phyloP scores from a whole-genome alignment of 64 coral and sea anemone species.

The Acropora yongei region DNA sequence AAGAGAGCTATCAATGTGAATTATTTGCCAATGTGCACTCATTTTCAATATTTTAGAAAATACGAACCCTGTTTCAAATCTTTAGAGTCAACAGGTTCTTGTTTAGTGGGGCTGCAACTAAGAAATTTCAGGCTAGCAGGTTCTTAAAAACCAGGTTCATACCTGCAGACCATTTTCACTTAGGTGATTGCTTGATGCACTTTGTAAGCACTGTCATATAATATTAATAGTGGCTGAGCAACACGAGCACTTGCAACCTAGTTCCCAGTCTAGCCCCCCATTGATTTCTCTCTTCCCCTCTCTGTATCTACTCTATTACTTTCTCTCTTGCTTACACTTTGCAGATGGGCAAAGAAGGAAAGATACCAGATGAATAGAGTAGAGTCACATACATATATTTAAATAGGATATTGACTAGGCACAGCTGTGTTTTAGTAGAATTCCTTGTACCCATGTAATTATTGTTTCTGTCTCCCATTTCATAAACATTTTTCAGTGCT shows the following conservation, averaged over 20 bases:
- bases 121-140: no score
- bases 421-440: not conserved
- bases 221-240: not conserved
- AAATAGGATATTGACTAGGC: not conserved
- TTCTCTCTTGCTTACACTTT: not conserved
- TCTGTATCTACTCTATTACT: not conserved
- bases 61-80: no score
- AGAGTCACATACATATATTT: no score
- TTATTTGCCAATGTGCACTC: no score
- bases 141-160: no score
- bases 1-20: no score
- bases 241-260: not conserved
- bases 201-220: constrained; percentile 1
- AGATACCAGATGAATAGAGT: no score
- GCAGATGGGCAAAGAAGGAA: no score
- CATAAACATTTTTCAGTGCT: not conserved
- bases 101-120: no score
- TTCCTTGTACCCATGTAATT: constrained; percentile 6
- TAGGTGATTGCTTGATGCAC: not conserved
- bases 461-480: not conserved
- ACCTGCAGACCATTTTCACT: no score
- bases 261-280: not conserved
- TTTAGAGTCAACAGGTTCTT: no score
- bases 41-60: no score
- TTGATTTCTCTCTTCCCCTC: constrained; percentile 3